These are phyloP conservation scores for Sphaeramia orbicularis DNA, from an alignment of 2,797 vertebrate species.

Conservation along the genomic window DNA sequence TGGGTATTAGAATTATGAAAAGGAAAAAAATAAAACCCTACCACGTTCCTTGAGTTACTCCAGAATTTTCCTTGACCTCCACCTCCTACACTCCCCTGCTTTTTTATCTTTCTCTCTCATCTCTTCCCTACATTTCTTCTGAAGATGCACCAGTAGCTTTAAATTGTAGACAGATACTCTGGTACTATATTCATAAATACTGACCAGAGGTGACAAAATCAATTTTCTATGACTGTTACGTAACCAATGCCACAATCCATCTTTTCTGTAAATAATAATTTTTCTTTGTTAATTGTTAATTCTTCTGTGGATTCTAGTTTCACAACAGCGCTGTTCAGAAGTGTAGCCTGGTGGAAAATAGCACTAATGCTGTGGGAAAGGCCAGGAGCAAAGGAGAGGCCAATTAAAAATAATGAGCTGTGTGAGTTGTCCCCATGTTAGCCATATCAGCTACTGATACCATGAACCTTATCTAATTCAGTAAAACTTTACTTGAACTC, in stretches of 20 bases:
- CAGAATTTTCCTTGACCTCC: not conserved
- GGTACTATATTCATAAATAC: not conserved
- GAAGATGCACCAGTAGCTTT: slow-evolving; percentile 14
- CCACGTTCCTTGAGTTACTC: slow-evolving; percentile 5
- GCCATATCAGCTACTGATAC: slow-evolving; percentile 3
- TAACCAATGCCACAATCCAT: not conserved
- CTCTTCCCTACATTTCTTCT: slow-evolving; percentile 1
- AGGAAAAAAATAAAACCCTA: not conserved
- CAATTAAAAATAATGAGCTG: not conserved
- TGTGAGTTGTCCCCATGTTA: slow-evolving; percentile 1
- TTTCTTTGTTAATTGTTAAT: no score
- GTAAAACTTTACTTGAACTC: not conserved
- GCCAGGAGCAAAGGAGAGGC: not conserved
- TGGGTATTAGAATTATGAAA: not conserved
- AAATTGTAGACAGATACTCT: not conserved
- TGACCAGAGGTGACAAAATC: slow-evolving; percentile 1
- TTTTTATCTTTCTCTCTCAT: not conserved
- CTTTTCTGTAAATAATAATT: not conserved
- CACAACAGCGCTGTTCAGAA: slow-evolving; percentile 7
- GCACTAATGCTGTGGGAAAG: not conserved
- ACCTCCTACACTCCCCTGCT: not conserved
- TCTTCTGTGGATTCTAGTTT: slow-evolving; percentile 8
- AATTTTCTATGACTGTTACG: not conserved
- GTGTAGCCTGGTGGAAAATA: not conserved
- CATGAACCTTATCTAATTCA: not conserved